Base-by-base conservation (phyloP, 2,797 vertebrate species). In the Kryptopterus vitreolus region DNA sequence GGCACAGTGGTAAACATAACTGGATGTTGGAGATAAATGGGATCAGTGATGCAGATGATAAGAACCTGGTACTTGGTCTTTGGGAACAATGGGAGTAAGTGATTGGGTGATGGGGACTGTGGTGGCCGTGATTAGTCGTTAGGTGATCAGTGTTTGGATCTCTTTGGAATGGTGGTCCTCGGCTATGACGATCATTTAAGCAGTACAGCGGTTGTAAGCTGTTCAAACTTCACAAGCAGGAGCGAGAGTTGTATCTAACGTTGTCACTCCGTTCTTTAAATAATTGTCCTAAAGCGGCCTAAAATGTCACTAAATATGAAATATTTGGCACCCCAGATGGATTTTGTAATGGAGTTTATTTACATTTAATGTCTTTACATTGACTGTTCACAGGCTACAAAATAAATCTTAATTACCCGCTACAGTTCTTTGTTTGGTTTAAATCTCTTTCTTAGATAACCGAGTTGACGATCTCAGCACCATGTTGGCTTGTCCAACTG, bases 381-480 rank as follows among this genome's bases (percentile, higher is more conserved):
- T n/a, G n/a, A n/a, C n/a, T n/a, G n/a, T n/a, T n/a, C n/a, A n/a
- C n/a, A n/a, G n/a, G n/a, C n/a, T n/a, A n/a, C n/a, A n/a, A n/a
- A n/a, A n/a, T n/a, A n/a, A n/a, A n/a, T n/a, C n/a, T n/a, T n/a
- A n/a, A n/a, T n/a, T n/a, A n/a, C n/a, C n/a, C n/a, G n/a, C n/a
- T n/a, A n/a, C n/a, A 52, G 52, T 53, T 10, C 15, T 31, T 31
- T 61, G 26, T 76, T 3, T 76, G 59, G 1, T 81, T 58, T 66
- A 20, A 62, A 62, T 81, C 16, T 69, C 8, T 59, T 76, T 8
- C 29, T 26, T 33, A 81, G 80, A 57, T 43, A 22, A 3, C 5
- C 63, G 22, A 63, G 35, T 33, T 16, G 66, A 77, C 55, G 38
- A 55, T 20, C 31, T 59, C 24, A 63, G 0, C 80, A 72, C 55